Evolutionary conservation across 1,140 invertebrate genomes (phyloP).

Genomic region (Drosophila kurseongensis): DNA sequence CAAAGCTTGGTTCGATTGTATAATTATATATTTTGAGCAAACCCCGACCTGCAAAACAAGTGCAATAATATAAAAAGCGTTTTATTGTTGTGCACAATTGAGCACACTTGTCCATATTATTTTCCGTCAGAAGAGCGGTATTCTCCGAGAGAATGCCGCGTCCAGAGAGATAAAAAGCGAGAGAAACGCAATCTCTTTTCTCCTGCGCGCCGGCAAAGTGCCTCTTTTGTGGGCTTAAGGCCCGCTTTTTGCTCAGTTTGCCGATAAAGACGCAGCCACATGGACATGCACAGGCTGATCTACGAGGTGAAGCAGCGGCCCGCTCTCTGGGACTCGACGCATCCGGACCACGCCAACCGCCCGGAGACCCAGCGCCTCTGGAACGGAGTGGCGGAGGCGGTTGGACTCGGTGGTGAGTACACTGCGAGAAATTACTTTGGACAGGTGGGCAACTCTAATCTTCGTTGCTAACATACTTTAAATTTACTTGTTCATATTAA

Average conservation of each 20-base stretch:
- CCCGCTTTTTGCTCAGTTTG: conserved; percentile 44
- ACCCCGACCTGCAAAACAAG: not conserved
- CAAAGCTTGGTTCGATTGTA: too few relatives aligned
- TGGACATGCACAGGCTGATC: conserved; percentile 79
- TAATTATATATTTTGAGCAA: too few relatives aligned
- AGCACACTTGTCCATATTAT: conserved; percentile 7
- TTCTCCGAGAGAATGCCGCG: conserved; percentile 9
- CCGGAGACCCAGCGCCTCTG: conserved; percentile 57
- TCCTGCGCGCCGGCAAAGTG: conserved; percentile 24
- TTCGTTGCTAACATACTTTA: too few relatives aligned
- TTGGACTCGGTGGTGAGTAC: conserved; percentile 63
- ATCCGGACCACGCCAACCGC: conserved; percentile 68
- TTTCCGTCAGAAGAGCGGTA: too few relatives aligned
- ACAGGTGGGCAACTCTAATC: too few relatives aligned
- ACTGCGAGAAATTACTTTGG: conserved; percentile 14
- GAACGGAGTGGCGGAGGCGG: conserved; percentile 48
- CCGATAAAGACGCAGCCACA: conserved; percentile 71
- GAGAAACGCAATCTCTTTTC: conserved; percentile 4
- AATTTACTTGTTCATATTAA: too few relatives aligned
- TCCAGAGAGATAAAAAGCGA: not conserved
- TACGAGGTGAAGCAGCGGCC: conserved; percentile 65
- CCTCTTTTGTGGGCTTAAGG: conserved; percentile 39
- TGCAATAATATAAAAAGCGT: not conserved
- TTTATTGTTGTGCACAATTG: not conserved
- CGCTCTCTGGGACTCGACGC: conserved; percentile 65